Evolutionary conservation across 2,797 vertebrate genomes (phyloP), one percentile per base, ranked within the genome.

Genomic region (Darevskia nairensis): DNA sequence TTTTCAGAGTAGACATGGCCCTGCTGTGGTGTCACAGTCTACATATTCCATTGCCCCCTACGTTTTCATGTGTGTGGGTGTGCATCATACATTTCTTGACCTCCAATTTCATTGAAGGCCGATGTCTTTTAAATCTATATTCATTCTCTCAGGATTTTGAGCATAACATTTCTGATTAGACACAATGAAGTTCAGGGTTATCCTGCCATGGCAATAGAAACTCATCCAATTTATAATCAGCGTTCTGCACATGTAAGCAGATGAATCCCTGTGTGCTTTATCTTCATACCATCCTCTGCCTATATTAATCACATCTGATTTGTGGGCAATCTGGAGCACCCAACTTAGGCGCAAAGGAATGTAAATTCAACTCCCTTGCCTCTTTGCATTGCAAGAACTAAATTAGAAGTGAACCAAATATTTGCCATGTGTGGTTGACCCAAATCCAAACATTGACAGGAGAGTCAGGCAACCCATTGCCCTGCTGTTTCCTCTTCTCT

Each of bases 121-220:
- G 66, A 69, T 50, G 68, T 72, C 72, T 89, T 86, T 84, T 72
- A 78, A 69, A 84, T 88, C 86, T 69, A 88, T 90, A 84, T 86
- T 84, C 85, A 85, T 80, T 88, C 77, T 85, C 61, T 86, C 82
- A 88, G 64, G 86, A 88, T 88, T 92, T 50, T 90, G 86, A 86
- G 82, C 44, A 86, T 86, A 89, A 86, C 71, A 86, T 90, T 90
- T 90, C 87, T 82, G 87, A 89, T 89, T 89, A 84, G 46, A 88
- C 50, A 80, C 82, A 88, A 88, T 90, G 82, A 87, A 88, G 79
- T 89, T 86, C 85, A 82, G 87, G 79, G 81, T 74, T 85, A 79
- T 27, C 81, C 71, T 81, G 41, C 71, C 71, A 86, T 69, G 77
- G 64, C 35, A 84, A 81, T 88, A 76, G 86, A 84, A 92, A 84